Percentiles rank a stretch among this genome's conserved stretches.
phyloP scores from a whole-genome alignment of 2,888 invertebrate genomes.

The Lasioglossum zephyrum region DNA sequence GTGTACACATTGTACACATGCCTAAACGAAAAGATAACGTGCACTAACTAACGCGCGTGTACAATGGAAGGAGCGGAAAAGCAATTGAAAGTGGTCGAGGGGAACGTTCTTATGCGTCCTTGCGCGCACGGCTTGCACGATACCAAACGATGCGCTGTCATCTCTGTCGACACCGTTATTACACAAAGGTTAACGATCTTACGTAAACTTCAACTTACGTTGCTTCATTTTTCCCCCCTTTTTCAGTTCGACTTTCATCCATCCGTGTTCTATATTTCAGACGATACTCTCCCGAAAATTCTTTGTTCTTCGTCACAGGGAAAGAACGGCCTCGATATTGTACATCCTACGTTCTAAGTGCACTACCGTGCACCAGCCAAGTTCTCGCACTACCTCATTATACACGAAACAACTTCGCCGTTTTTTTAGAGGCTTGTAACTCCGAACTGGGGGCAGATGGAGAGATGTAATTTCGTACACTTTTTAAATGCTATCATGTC shows the following conservation, averaged over 20 bases:
- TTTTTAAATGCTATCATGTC: too few species aligned
- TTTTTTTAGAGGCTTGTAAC: too few species aligned
- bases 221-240: neutral
- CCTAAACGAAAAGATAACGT: neutral
- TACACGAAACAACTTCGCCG: too few species aligned
- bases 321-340: neutral
- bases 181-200: constrained; percentile 45
- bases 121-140: constrained; percentile 6
- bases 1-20: neutral
- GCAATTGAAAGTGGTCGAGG: neutral
- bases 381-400: too few species aligned
- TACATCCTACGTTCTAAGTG: too few species aligned
- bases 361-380: too few species aligned
- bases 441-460: too few species aligned
- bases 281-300: too few species aligned
- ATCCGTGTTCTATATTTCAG: neutral
- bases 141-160: constrained; percentile 16
- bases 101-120: constrained; percentile 35
- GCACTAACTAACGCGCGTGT: neutral
- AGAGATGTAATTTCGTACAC: too few species aligned
- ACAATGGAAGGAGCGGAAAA: neutral
- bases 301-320: too few species aligned
- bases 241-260: neutral
- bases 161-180: constrained; percentile 39
- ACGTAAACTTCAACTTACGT: constrained; percentile 28